Percentiles rank a stretch among this genome's conserved stretches.
Evolutionary conservation across 1,140 invertebrate genomes (phyloP).

Genomic region (Neodiprion fabricii): DNA sequence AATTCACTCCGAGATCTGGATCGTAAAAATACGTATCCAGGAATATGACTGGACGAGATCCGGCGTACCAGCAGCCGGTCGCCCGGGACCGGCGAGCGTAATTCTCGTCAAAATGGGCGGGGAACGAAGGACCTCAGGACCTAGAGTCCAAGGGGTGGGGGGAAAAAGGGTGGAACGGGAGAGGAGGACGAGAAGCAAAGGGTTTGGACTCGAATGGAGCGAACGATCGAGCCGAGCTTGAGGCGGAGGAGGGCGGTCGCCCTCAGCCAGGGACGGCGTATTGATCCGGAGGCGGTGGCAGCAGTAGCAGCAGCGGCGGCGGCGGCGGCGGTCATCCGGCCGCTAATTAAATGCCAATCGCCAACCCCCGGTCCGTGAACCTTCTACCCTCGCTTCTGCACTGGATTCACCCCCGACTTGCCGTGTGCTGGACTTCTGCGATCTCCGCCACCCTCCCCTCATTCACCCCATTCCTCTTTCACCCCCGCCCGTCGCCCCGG

Average conservation of each 20-base stretch:
- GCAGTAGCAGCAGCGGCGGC: constrained; percentile 57
- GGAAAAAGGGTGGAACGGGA: constrained; percentile 34
- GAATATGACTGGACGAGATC: not conserved
- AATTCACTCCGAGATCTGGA: too few relatives aligned
- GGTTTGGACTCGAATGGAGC: constrained; percentile 4
- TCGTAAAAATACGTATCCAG: too few relatives aligned
- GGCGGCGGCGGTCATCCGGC: constrained; percentile 58
- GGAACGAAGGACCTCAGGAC: not conserved
- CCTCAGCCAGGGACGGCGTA: constrained; percentile 46
- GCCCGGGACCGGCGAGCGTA: not conserved
- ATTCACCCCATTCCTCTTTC: constrained; percentile 44
- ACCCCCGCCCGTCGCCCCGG: constrained; percentile 17
- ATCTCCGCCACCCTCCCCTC: constrained; percentile 35
- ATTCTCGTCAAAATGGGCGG: not conserved
- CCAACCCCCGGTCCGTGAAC: constrained; percentile 43
- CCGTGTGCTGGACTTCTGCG: constrained; percentile 14
- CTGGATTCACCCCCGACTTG: constrained; percentile 24
- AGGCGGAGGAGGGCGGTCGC: constrained; percentile 1
- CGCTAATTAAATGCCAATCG: constrained; percentile 65
- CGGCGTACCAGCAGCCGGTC: not conserved
- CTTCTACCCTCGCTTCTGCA: constrained; percentile 27
- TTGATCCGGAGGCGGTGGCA: constrained; percentile 59
- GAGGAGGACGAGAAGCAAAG: constrained; percentile 38
- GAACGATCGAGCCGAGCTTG: constrained; percentile 4
- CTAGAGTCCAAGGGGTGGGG: constrained; percentile 30